Evolutionary conservation across 1,140 invertebrate species (phyloP), one percentile per base, ranked within the genome.

Genomic region (Drosophila sp.): DNA sequence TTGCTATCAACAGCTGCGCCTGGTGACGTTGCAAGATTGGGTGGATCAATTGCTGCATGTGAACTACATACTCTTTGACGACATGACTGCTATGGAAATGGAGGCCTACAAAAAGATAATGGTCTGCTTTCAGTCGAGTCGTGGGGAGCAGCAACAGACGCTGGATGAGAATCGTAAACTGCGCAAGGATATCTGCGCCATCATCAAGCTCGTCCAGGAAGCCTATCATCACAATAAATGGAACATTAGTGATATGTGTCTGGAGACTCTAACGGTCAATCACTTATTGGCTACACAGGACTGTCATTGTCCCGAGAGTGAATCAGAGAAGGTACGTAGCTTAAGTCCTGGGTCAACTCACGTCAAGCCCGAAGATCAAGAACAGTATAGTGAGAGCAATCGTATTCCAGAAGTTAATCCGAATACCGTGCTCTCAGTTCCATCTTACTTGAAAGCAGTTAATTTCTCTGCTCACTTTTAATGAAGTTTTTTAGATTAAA

Each of bases 11-110:
- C 21, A 53, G 50, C 14, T 91, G 2, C 90, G 90, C 6, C 41
- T 90, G 29, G 57, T 72, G 0, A 91, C 90, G 1, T 90, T 63
- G 29, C 81, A 91, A 16, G 90, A 91, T 56, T 91, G 90, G 90
- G 81, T 91, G 11, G 79, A 90, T 34, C 53, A 84, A 6, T 50
- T 91, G 29, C 59, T 90, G 2, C 64, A 81, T 13, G 66, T 89
- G 0, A 91, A 90, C 54, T 64, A 58, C 14, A 32, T 70, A 0
- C 54, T 89, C 2, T 63, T 91, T 25, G 56, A 50, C 27, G 86
- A 91, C 46, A 76, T 90, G 51, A 46, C 72, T 2, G 61, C 65
- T 2, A n/a, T 91, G 25, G 90, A 91, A 46, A 32, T 56, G 7
- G 84, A 90, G 43, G 64, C 84, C 0, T 72, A 63, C 25, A 25